These are phyloP conservation scores for Tetramorium parvispinum DNA, from an alignment of 1,140 invertebrate species.

Conservation along the genomic window DNA sequence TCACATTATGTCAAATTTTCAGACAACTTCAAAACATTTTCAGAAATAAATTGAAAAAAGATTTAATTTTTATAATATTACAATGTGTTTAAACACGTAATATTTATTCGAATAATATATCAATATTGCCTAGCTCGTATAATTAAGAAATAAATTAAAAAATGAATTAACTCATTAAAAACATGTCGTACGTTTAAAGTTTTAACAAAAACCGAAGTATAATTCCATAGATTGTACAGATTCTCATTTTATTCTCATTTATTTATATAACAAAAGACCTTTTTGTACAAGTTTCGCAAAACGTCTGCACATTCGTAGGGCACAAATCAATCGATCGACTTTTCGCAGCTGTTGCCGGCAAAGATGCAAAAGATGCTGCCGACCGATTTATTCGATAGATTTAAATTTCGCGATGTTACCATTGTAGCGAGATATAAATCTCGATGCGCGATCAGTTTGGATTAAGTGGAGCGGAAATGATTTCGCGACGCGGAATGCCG, in stretches of 20 bases:
- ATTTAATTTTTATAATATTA: not conserved
- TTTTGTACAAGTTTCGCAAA: not conserved
- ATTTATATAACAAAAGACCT: not conserved
- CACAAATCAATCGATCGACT: not conserved
- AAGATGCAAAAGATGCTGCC: not conserved
- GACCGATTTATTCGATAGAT: slow-evolving; percentile 17
- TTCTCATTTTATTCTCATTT: not conserved
- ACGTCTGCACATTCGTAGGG: not conserved
- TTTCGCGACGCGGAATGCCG: slow-evolving; percentile 50
- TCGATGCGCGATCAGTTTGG: slow-evolving; percentile 48
- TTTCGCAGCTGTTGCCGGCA: slow-evolving; percentile 7
- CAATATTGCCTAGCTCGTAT: not conserved
- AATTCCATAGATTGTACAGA: not conserved
- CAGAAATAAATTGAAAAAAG: not conserved
- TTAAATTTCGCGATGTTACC: slow-evolving; percentile 14
- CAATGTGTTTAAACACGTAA: not conserved
- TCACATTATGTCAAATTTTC: not conserved
- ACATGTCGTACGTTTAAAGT: not conserved
- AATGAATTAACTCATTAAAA: not conserved
- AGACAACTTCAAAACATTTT: not conserved
- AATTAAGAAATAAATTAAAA: not conserved
- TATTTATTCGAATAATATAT: not conserved
- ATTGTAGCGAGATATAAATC: slow-evolving; percentile 39
- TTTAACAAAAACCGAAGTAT: not conserved
- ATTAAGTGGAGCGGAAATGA: slow-evolving; percentile 60